Conservation (phyloP, 2,888 invertebrate species). For the Lasioglossum pauxillum region DNA sequence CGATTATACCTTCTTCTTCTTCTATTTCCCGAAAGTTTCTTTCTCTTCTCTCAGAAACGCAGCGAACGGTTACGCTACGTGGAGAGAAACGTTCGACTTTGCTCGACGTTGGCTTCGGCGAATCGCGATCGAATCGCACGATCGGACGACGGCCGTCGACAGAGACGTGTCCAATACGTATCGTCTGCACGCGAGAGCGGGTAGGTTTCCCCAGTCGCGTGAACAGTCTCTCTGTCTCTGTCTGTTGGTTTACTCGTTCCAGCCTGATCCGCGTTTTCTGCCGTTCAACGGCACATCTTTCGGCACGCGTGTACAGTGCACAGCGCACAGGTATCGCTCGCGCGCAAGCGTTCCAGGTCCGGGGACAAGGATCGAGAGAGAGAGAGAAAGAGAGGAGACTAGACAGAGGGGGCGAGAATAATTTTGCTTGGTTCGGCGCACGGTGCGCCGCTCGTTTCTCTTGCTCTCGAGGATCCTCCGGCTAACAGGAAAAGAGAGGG, state of each 20-base stretch:
- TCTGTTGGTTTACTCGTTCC: not conserved
- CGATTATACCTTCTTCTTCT: not conserved
- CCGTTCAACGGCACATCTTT: not conserved
- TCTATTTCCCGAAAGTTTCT: not conserved
- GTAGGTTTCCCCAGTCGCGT: not conserved
- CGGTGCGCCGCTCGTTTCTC: slow-evolving; percentile 14
- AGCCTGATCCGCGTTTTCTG: not conserved
- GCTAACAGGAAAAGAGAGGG: not conserved
- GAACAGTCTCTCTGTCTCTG: not conserved
- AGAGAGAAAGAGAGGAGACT: not conserved
- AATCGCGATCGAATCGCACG: not conserved
- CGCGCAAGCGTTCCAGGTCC: slow-evolving; percentile 47
- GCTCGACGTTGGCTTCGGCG: not conserved
- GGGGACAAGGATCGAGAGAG: slow-evolving; percentile 32
- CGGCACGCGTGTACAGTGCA: not conserved
- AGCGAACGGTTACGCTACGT: not conserved
- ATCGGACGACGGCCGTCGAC: not conserved
- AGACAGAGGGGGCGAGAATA: slow-evolving; percentile 15
- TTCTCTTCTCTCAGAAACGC: not conserved
- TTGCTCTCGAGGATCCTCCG: not conserved
- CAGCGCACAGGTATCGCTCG: slow-evolving; percentile 24
- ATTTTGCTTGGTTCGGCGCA: slow-evolving; percentile 17
- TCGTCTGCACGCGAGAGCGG: not conserved
- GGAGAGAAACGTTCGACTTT: not conserved
- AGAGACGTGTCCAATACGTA: not conserved